A percentile compares a stretch with the other conserved stretches of the same genome.
Evolutionary conservation across 2,113 vertebrate species (phyloP).

Genomic region (Pseudopodoces humilis): DNA sequence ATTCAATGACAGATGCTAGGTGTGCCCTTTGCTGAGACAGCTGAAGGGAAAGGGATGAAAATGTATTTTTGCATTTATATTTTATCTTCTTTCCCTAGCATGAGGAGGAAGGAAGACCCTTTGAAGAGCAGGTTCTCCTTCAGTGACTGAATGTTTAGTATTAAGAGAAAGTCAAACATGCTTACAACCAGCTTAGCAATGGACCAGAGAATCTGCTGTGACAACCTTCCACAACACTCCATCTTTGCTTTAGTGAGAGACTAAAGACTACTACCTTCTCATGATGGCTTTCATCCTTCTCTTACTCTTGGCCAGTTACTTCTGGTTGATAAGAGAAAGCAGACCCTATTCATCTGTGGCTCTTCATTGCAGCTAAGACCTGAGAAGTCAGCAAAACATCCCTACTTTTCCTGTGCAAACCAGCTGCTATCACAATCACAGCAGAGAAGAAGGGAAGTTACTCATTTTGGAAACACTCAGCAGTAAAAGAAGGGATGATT

Average conservation of each 20-base stretch:
- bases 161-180: background rate
- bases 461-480: background rate
- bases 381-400: background rate
- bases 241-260: background rate
- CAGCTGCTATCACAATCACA: background rate
- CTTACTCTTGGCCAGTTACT: background rate
- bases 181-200: background rate
- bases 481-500: background rate
- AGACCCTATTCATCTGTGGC: background rate
- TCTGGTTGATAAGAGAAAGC: background rate
- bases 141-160: background rate
- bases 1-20: background rate
- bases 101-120: background rate
- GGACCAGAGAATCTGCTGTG: background rate
- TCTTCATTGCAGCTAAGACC: background rate
- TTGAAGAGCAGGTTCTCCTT: background rate
- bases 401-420: background rate
- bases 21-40: background rate
- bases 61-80: background rate
- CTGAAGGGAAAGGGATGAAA: background rate
- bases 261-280: background rate
- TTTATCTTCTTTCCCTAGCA: background rate
- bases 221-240: background rate
- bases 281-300: background rate
- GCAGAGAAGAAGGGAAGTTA: background rate